Evolutionary conservation across 2,797 vertebrate genomes (phyloP), one percentile per base, ranked within the genome.

Genomic region (Octomys mimax): DNA sequence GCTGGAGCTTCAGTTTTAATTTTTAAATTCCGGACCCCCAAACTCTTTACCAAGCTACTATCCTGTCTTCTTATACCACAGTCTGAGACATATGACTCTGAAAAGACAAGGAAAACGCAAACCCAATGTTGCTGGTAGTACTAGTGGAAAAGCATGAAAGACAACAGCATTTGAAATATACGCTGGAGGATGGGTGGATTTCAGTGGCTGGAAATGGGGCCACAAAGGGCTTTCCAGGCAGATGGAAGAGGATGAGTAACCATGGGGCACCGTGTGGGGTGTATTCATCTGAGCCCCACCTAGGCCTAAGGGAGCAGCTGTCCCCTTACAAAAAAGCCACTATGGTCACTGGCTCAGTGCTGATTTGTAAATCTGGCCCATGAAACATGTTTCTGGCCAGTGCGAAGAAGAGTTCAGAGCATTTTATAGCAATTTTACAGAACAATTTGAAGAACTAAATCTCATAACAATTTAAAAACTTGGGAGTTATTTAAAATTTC

Each of bases 361-460:
- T 80, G 33, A 49, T 68, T 39, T 28, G 2, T 42, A 68, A 87
- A 78, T 14, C 7, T 61, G 54, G 52, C 49, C 54, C 26, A 75
- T 12, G 19, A 85, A 70, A 33, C 7, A 36, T 49, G 46, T 64
- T 88, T 80, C 90, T 75, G 33, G n/a, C 85, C 71, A 87, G 62
- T 64, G 49, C 6, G 49, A 14, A 80, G 79, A 85, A 91, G 70
- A 89, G 49, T 26, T 92, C 66, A 83, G 61, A 92, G 84, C 36
- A 31, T 33, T 64, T 80, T 36, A 71, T 11, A 71, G 82, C 33
- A 94, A 87, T 79, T 73, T 88, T 62, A 71, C 33, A 88, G 81
- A 89, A 77, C 71, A 94, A 42, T 57, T 81, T 89, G 90, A 57
- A 46, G 71, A 88, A 90, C 21, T 90, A 52, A 92, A 83, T 85